phyloP scores from a whole-genome alignment of 1,140 invertebrate genomes.

The Yoshiicerus persimilis region DNA sequence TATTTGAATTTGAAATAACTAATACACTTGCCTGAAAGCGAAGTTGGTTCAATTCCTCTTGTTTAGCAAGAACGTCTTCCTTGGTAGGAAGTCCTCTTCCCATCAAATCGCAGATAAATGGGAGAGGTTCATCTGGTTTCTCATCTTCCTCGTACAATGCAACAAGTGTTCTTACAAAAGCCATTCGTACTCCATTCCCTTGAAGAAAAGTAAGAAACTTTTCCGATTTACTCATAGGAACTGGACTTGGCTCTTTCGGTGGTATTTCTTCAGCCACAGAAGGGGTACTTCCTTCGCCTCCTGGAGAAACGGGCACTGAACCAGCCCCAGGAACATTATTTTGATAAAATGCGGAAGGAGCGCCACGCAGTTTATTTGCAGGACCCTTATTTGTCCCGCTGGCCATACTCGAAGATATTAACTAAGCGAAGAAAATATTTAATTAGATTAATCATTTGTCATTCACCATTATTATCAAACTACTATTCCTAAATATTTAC shows the following conservation, averaged over 20 bases:
- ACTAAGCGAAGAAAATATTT: too few species aligned
- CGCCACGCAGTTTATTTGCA: too few species aligned
- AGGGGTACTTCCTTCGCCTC: not conserved
- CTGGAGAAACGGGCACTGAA: not conserved
- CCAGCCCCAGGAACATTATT: too few species aligned
- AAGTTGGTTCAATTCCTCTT: not conserved
- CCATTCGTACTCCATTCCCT: not conserved
- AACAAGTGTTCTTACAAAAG: not conserved
- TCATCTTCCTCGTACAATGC: not conserved
- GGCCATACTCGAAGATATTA: too few species aligned
- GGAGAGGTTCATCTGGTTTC: not conserved
- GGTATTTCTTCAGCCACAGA: too few species aligned
- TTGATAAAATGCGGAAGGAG: too few species aligned
- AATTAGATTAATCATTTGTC: too few species aligned
- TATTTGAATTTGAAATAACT: not conserved
- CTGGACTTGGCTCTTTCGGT: too few species aligned
- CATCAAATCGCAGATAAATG: not conserved
- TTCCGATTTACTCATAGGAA: not conserved
- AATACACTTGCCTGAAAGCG: not conserved
- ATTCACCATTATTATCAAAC: too few species aligned
- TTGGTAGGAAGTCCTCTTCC: not conserved
- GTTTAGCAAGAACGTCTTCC: not conserved
- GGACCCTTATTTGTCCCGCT: too few species aligned
- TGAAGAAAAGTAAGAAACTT: not conserved
- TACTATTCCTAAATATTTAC: too few species aligned